Conservation (phyloP, 2,797 vertebrate genomes). For the Coracias cyanogaster region DNA sequence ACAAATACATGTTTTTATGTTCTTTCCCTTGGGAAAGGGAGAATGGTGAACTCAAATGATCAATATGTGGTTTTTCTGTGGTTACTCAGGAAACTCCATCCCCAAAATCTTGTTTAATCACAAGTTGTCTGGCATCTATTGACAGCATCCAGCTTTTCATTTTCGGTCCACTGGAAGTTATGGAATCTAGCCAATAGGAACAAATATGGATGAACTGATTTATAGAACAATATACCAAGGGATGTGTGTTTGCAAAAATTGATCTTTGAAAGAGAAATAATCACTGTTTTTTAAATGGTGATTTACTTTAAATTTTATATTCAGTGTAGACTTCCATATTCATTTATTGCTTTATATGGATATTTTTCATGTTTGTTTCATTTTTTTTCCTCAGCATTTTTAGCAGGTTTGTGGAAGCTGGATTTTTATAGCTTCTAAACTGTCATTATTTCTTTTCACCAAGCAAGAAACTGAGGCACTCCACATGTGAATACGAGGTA, state of each 20-base stretch:
- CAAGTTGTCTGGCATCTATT: neutral
- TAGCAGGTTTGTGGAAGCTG: neutral
- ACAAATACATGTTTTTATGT: slow-evolving; percentile 4
- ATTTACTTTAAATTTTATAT: neutral
- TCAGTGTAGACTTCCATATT: neutral
- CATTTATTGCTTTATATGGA: neutral
- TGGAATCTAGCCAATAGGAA: neutral
- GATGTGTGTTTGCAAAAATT: neutral
- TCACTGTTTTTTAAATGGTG: neutral
- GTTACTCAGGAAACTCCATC: slow-evolving; percentile 10
- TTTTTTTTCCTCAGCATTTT: neutral
- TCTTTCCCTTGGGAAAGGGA: slow-evolving; percentile 46
- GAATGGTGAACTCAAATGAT: neutral
- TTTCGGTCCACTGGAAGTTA: neutral
- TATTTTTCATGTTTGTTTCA: neutral
- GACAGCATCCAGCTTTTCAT: neutral
- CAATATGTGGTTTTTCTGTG: slow-evolving; percentile 10
- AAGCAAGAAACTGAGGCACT: neutral
- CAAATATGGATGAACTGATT: neutral
- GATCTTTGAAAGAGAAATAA: neutral
- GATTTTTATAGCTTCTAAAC: neutral
- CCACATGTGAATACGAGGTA: fast-evolving
- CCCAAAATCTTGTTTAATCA: slow-evolving; percentile 22
- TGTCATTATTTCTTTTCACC: neutral
- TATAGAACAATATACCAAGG: neutral